Percentiles rank a stretch among this genome's conserved stretches.
phyloP scores from a whole-genome alignment of 1,140 invertebrate genomes.

The Bombus ignitus region DNA sequence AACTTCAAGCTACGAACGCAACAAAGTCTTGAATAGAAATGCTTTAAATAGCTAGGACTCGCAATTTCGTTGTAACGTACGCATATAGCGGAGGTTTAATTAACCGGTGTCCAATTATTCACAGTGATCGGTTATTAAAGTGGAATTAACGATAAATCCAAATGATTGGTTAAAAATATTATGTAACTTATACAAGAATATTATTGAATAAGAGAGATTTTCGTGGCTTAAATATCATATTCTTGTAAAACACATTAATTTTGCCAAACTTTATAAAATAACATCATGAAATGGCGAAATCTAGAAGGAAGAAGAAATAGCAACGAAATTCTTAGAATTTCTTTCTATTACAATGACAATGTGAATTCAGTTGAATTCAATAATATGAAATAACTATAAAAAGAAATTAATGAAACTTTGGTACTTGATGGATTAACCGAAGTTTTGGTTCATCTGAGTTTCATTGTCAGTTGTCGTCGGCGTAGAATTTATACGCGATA shows the following conservation, averaged over 20 bases:
- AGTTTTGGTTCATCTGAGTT: too few relatives aligned
- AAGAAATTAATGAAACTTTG: not conserved
- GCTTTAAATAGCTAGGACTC: not conserved
- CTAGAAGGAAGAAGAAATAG: too few relatives aligned
- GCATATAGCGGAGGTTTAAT: not conserved
- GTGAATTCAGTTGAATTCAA: not conserved
- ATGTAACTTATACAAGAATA: rapidly evolving
- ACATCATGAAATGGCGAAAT: too few relatives aligned
- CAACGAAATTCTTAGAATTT: not conserved
- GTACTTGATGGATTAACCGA: not conserved
- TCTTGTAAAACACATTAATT: too few relatives aligned
- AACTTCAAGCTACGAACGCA: not conserved
- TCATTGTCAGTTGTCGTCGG: not conserved
- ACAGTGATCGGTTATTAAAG: too few relatives aligned
- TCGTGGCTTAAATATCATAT: too few relatives aligned
- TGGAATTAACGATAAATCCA: too few relatives aligned
- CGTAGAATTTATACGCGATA: not conserved
- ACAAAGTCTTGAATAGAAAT: not conserved
- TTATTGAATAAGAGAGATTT: too few relatives aligned
- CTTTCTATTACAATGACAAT: not conserved
- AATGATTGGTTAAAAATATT: too few relatives aligned
- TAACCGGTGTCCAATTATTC: not conserved
- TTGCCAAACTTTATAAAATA: too few relatives aligned
- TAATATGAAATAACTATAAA: not conserved
- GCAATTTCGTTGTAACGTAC: not conserved